phyloP scores from a whole-genome alignment of 2,113 vertebrate genomes.

The Mirza zaza region DNA sequence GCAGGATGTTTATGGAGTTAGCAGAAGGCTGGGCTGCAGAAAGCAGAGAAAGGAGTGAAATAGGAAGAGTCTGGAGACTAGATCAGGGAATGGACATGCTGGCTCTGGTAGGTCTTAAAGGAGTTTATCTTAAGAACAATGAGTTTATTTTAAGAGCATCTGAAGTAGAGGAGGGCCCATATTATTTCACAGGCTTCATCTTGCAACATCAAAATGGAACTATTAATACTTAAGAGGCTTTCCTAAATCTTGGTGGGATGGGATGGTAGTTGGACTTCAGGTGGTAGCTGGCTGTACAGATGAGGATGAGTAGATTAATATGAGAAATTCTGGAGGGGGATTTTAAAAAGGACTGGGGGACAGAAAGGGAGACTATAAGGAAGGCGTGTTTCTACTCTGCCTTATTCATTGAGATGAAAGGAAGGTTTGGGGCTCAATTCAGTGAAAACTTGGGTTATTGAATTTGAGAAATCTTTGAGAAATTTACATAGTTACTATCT shows the following conservation, averaged over 20 bases:
- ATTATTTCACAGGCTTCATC: slow-evolving; percentile 34
- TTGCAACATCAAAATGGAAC: background rate
- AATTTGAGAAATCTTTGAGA: slow-evolving; percentile 10
- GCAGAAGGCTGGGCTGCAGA: background rate
- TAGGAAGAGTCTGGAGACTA: background rate
- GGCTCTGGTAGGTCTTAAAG: background rate
- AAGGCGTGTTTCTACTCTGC: background rate
- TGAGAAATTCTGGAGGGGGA: background rate
- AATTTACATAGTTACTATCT: background rate
- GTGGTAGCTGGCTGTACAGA: background rate
- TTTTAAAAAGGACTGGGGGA: background rate
- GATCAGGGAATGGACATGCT: background rate
- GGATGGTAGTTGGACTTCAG: background rate
- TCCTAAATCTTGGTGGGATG: background rate
- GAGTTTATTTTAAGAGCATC: slow-evolving; percentile 21
- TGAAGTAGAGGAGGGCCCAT: background rate
- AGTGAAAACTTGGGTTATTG: background rate
- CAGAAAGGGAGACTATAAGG: background rate
- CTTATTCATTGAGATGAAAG: background rate
- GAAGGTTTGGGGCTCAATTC: background rate
- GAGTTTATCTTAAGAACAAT: background rate
- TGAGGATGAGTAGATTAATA: background rate
- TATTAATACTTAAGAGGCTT: background rate
- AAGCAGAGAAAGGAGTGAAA: background rate
- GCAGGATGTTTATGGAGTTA: background rate